phyloP scores from a whole-genome alignment of 2,888 invertebrate species.

The Hypercompe scribonia region DNA sequence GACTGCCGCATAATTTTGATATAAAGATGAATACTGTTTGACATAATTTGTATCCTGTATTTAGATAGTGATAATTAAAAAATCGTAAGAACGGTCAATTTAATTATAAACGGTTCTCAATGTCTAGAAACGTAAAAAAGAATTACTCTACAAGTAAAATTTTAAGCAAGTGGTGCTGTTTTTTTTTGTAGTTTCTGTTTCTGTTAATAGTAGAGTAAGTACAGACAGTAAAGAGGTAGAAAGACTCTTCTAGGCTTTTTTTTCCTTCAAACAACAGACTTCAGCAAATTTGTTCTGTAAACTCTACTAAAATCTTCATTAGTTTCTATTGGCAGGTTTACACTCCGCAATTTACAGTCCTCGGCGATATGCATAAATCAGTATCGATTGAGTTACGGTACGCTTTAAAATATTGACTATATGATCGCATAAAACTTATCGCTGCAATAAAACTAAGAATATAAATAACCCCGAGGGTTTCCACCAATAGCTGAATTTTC shows the following conservation, averaged over 20 bases:
- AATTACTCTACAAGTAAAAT: too few species aligned
- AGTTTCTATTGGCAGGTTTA: conserved; percentile 30
- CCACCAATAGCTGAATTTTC: background rate
- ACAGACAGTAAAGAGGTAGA: background rate
- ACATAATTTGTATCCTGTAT: too few species aligned
- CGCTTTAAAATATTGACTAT: conserved; percentile 14
- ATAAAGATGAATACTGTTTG: too few species aligned
- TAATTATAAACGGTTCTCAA: background rate
- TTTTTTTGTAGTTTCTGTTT: background rate
- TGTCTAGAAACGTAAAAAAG: too few species aligned
- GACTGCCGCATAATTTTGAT: too few species aligned
- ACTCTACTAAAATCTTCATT: conserved; percentile 27
- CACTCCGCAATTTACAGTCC: conserved; percentile 22
- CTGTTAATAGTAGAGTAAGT: background rate
- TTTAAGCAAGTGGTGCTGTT: too few species aligned
- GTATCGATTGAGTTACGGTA: conserved; percentile 31
- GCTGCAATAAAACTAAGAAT: conserved; percentile 10
- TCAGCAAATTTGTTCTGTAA: background rate
- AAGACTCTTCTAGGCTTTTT: background rate
- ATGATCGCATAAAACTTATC: background rate
- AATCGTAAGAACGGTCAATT: too few species aligned
- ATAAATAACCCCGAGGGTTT: conserved; percentile 7
- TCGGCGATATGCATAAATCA: conserved; percentile 38
- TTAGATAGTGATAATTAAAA: too few species aligned
- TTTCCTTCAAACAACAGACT: background rate